A percentile compares a stretch with the other conserved stretches of the same genome.
phyloP scores from a whole-genome alignment of 2,113 vertebrate genomes.

The Myotis brandtii region DNA sequence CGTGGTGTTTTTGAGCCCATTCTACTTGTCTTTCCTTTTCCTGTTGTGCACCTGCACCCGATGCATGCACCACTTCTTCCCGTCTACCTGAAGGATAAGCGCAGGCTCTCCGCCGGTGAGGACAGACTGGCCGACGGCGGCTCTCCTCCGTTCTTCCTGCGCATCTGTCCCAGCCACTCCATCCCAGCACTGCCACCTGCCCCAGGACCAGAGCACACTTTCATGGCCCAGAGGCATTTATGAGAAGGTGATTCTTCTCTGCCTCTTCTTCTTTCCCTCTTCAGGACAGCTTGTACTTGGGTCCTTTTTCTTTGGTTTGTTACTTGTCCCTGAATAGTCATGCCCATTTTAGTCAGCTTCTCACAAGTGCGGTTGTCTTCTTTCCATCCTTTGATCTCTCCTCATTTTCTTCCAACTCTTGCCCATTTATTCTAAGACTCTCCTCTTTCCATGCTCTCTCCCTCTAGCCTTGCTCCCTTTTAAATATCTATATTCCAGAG shows the following conservation, averaged over 20 bases:
- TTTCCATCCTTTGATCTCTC: not conserved
- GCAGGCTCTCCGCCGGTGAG: not conserved
- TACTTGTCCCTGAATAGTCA: not conserved
- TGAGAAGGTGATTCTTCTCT: not conserved
- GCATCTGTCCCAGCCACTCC: not conserved
- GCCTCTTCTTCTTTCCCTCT: not conserved
- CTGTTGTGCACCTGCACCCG: not conserved
- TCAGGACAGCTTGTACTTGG: not conserved
- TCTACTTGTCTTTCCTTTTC: not conserved
- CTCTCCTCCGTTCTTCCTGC: not conserved
- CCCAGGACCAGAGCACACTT: not conserved
- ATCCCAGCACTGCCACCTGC: not conserved
- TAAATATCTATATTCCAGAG: too few species aligned
- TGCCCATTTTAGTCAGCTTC: not conserved
- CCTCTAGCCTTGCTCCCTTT: not conserved
- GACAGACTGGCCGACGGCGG: not conserved
- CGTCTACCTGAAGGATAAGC: not conserved
- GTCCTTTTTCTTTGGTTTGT: not conserved
- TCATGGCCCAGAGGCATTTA: not conserved
- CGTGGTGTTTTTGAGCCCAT: not conserved
- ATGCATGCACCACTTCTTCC: not conserved
- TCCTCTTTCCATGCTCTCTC: not conserved
- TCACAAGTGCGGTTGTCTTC: not conserved
- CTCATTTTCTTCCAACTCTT: not conserved
- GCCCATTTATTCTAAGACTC: not conserved